Base-by-base conservation (phyloP, 2,113 vertebrate genomes). In the Apodemus sylvaticus region DNA sequence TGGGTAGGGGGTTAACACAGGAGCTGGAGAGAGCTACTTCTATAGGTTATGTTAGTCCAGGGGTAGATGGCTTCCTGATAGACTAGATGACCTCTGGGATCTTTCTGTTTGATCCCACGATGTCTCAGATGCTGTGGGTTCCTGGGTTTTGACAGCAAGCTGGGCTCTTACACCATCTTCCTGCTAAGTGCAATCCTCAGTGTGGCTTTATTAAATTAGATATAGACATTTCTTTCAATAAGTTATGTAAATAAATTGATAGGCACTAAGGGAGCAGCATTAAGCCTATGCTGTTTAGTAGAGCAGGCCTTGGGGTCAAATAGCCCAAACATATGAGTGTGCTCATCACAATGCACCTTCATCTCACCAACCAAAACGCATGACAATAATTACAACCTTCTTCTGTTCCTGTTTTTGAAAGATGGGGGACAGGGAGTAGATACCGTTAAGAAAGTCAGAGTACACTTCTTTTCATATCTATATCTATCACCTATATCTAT, bases 171-270 rank as follows among this genome's bases (percentile, higher is more conserved):
- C 7, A 42, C 45, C 10, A 42, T 88, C 22, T 26, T 86, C 91
- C 93, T 58, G 64, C 71, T 85, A 51, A 82, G 11, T 64, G 34
- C n/a, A 83, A 85, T 86, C 78, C 31, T 93, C 22, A 16, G 74
- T 45, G 45, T 76, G 60, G 91, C 55, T 91, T 79, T 64, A 91
- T 93, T 92, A 89, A 96, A 78, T 22, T 77, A 31, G 66, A 55
- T 74, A 62, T 36, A 89, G 83, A 90, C 19, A 74, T 91, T 90
- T 95, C 60, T 92, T 89, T 95, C 70, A 89, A 70, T 90, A 92
- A 85, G 39, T 26, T 7, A 53, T 71, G 3, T 8, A 85, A 92
- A 82, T 42, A 85, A 90, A 86, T n/a, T 66, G 45, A 79, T 60
- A 48, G 22, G 12, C 71, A 20, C 12, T 71, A 26, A 42, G 51